Percentiles rank a stretch among this genome's conserved stretches.
These are phyloP conservation scores for Chelonus formosanus DNA, from an alignment of 2,888 invertebrate species.

Conservation along the genomic window DNA sequence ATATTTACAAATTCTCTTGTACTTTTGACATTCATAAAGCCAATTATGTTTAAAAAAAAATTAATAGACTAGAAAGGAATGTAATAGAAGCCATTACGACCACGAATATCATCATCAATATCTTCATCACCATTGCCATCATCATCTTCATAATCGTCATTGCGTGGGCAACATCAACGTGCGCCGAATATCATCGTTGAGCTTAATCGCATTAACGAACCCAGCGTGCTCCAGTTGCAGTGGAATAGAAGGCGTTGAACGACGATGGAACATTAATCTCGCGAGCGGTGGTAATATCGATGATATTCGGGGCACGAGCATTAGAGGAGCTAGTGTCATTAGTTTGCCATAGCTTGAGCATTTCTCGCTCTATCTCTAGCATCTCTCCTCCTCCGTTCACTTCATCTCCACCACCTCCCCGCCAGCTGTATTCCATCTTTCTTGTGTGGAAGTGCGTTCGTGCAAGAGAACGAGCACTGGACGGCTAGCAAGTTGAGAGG, in stretches of 20 bases:
- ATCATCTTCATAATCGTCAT: slow-evolving; percentile 21
- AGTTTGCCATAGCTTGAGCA: slow-evolving; percentile 41
- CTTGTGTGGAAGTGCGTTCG: slow-evolving; percentile 36
- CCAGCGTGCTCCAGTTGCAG: slow-evolving; percentile 34
- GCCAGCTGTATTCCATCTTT: slow-evolving; percentile 1
- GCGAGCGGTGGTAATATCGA: slow-evolving; percentile 59
- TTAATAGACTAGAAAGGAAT: too few relatives aligned
- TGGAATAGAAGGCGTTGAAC: slow-evolving; percentile 34
- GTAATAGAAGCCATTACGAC: background rate
- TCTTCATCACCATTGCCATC: slow-evolving; percentile 22
- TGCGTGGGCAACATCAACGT: slow-evolving; percentile 3
- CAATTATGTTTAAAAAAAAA: too few relatives aligned
- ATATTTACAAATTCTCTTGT: too few relatives aligned
- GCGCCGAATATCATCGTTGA: slow-evolving; percentile 32
- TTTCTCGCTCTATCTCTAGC: slow-evolving; percentile 12
- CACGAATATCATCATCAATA: slow-evolving; percentile 20
- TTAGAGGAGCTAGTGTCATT: slow-evolving; percentile 51
- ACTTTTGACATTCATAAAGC: too few relatives aligned
- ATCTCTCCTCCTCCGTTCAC: too few relatives aligned
- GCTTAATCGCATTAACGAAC: slow-evolving; percentile 37
- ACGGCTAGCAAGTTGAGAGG: slow-evolving; percentile 5
- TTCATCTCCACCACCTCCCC: too few relatives aligned
- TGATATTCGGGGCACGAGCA: slow-evolving; percentile 63
- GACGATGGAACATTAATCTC: slow-evolving; percentile 62
- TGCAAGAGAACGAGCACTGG: slow-evolving; percentile 39